Evolutionary conservation across 2,113 vertebrate genomes (phyloP).

Genomic region (Sapajus apella): DNA sequence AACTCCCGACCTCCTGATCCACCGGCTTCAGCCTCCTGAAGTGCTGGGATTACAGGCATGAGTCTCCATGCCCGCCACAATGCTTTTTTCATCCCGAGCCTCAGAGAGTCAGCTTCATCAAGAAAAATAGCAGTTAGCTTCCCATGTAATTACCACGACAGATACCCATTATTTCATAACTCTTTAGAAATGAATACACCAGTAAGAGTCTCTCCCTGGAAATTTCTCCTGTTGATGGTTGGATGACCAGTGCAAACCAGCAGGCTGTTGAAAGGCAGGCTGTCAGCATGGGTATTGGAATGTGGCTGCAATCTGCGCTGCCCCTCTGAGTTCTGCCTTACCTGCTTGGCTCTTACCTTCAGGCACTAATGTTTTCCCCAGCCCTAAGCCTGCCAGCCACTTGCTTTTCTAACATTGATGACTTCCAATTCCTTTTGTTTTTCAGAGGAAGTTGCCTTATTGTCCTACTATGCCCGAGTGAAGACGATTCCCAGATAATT

Average conservation of each 20-base stretch:
- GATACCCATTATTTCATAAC: conserved; percentile 56
- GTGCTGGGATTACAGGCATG: too few species aligned
- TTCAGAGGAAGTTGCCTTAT: not conserved
- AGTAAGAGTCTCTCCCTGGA: conserved; percentile 26
- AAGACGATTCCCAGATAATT: not conserved
- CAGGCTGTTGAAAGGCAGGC: not conserved
- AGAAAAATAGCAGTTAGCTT: conserved; percentile 68
- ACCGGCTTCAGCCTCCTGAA: too few species aligned
- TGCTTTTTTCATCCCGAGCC: not conserved
- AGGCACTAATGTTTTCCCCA: not conserved
- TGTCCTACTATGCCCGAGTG: not conserved
- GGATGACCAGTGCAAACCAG: not conserved
- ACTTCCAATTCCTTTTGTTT: not conserved
- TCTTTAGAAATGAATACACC: conserved; percentile 55
- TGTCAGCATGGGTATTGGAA: not conserved
- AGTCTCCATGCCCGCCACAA: too few species aligned
- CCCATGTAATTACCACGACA: conserved; percentile 53
- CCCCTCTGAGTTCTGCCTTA: not conserved
- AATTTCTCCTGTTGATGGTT: not conserved
- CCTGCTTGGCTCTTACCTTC: not conserved
- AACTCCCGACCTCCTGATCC: too few species aligned
- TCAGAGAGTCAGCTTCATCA: conserved; percentile 54
- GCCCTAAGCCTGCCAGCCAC: not conserved
- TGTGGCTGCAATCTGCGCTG: fast-evolving
- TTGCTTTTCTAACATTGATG: not conserved